Evolutionary conservation across 2,888 invertebrate genomes (phyloP), one percentile per base, ranked within the genome.

Genomic region (Pristionchus arcanus): DNA sequence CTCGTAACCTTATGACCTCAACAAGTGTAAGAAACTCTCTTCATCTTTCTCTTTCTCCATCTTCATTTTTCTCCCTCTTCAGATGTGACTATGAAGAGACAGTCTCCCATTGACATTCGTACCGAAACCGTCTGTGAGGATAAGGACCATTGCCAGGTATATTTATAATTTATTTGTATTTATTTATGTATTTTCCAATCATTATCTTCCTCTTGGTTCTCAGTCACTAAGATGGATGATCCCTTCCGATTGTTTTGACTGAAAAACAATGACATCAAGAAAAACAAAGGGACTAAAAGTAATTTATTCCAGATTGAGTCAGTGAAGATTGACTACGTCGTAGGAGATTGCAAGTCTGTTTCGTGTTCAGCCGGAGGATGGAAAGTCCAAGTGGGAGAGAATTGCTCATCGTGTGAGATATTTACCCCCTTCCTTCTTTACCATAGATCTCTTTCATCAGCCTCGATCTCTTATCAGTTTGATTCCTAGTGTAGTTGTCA

Each of bases 301-400:
- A 16, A 55, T 53, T 31, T 9, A 31, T 89, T 92, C 85, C 90
- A 93, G 93, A 91, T 90, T 13, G 91, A 92, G 63, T 90, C 92
- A 25, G 90, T 93, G 66, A 91, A 92, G 90, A 92, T 93, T 68
- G 91, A 90, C 90, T 94, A 93, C 90, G 91, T 91, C 16, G 63
- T 90, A 9, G 94, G 94, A 16, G 94, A 94, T 86, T 92, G 92
- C 87, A 89, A 90, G 89, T 92, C 91, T 66, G 91, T 93, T 63
- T 87, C 90, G 28, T 91, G 91, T 19, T 90, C 89, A 87, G 90
- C 90, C 16, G 89, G 89, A 55, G 93, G 93, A 68, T 93, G 92
- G 90, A 91, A 90, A 42, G 93, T 93, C n/a, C 91, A 92, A 85
- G 92, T 92, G 16, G 90, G 90, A 37, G 83, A 90, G 84, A 90